phyloP scores from a whole-genome alignment of 2,888 invertebrate species.

The Rhogogaster chlorosoma region DNA sequence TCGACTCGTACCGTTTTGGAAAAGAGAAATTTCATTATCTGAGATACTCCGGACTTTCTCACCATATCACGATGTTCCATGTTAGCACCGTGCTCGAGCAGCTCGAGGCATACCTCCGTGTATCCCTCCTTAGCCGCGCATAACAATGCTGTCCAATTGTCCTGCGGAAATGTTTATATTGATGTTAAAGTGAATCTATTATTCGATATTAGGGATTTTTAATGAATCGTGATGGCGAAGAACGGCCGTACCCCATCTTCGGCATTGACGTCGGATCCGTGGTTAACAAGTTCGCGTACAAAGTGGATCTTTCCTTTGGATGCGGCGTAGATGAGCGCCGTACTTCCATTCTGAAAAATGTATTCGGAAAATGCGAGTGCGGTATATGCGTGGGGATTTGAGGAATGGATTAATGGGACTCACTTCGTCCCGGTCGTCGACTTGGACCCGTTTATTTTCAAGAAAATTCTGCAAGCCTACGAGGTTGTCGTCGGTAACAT shows the following conservation, averaged over 20 bases:
- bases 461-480: slow-evolving; percentile 90
- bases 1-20: background rate
- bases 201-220: background rate
- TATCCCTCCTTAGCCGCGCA: slow-evolving; percentile 96
- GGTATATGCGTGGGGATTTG: background rate
- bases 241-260: slow-evolving; percentile 84
- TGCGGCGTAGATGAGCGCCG: slow-evolving; percentile 95
- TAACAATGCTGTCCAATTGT: slow-evolving; percentile 95
- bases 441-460: slow-evolving; percentile 88
- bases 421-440: slow-evolving; percentile 95
- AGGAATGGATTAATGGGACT: slow-evolving; percentile 60
- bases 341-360: slow-evolving; percentile 91
- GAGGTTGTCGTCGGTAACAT: slow-evolving; percentile 90
- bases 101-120: slow-evolving; percentile 87
- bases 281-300: slow-evolving; percentile 90
- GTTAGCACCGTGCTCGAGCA: slow-evolving; percentile 91
- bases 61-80: slow-evolving; percentile 94
- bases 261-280: slow-evolving; percentile 95
- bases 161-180: slow-evolving; percentile 78
- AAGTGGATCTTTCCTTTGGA: slow-evolving; percentile 91
- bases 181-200: background rate
- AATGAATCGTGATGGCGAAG: background rate
- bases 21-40: background rate
- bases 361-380: slow-evolving; percentile 36
- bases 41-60: slow-evolving; percentile 67